Conservation (phyloP, 2,113 vertebrate genomes). For the Ancistrus triradiatus region DNA sequence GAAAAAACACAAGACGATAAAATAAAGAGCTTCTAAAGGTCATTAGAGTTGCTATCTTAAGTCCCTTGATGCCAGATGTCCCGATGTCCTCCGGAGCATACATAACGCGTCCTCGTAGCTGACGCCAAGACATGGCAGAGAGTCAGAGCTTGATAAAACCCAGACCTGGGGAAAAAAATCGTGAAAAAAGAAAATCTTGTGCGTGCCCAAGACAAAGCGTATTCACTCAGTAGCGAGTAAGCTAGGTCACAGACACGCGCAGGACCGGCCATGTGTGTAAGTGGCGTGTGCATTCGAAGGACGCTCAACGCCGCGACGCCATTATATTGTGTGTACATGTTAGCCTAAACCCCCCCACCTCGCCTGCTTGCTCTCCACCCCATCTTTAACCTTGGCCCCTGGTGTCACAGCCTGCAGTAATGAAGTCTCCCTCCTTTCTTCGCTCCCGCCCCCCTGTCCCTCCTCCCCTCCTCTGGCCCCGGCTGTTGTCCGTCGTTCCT, state of each 20-base stretch:
- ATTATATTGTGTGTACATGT: slow-evolving; percentile 37
- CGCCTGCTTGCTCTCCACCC: slow-evolving; percentile 40
- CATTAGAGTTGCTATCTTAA: slow-evolving; percentile 31
- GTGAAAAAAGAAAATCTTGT: not conserved
- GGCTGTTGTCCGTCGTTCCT: slow-evolving; percentile 72
- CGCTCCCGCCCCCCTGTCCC: slow-evolving; percentile 27
- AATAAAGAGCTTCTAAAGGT: slow-evolving; percentile 29
- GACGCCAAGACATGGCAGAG: not conserved
- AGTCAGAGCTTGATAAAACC: not conserved
- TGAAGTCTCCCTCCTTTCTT: slow-evolving; percentile 58
- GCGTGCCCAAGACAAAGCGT: not conserved
- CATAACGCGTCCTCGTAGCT: slow-evolving; percentile 6
- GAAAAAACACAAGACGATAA: slow-evolving; percentile 13
- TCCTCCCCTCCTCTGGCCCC: slow-evolving; percentile 53
- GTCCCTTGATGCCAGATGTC: slow-evolving; percentile 27
- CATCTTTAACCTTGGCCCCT: slow-evolving; percentile 78
- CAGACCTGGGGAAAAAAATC: not conserved
- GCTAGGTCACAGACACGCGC: not conserved
- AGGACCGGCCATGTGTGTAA: not conserved
- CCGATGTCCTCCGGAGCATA: slow-evolving; percentile 29
- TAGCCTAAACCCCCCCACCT: slow-evolving; percentile 11
- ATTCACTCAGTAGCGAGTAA: too few species aligned
- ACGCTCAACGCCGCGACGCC: not conserved
- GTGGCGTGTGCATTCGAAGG: not conserved
- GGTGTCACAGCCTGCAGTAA: slow-evolving; percentile 69